Base-by-base conservation (phyloP, 2,113 vertebrate genomes). In the Furnarius figulus region DNA sequence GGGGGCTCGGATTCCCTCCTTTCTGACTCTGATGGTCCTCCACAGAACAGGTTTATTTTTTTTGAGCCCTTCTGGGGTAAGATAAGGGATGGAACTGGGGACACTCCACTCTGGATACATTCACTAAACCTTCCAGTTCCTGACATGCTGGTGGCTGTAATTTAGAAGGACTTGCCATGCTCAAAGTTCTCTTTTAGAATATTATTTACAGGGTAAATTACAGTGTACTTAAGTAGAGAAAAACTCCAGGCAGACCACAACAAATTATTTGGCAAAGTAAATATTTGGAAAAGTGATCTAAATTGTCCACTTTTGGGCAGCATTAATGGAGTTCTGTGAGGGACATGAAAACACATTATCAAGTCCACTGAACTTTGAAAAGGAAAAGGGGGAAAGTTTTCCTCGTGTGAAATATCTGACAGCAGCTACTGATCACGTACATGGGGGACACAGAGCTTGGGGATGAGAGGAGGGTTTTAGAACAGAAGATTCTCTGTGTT, bases 401-500 rank as follows among this genome's bases (percentile, higher is more conserved):
- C 27, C 55, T 46, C 1, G 1, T 66, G 39, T 89, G 72, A 83
- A 91, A 55, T 73, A 68, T 53, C 24, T 90, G 77, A 55, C 40
- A 89, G 85, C 72, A 85, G 53, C 27, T 82, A 40, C 88, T 59
- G 66, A 12, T 75, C 55, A 44, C 3, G 1, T 27, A 9, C 30
- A 6, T 0, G 13, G 35, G 44, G 85, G 83, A 33, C 73, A 87
- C 82, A 91, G 87, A 91, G 58, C 81, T 42, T 91, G 90, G 55
- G 83, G 35, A 82, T 62, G 89, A 52, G 89, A 52, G 44, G 39
- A 3, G 1, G 56, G 72, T 14, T 87, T 93, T 35, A 66, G 91
- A 95, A 94, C 84, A 97, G 93, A 88, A 85, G 91, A 94, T 87
- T 95, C 93, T 96, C 93, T 97, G 92, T 96, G 55, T 89, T 97